Evolutionary conservation across 2,888 invertebrate species (phyloP), one percentile per base, ranked within the genome.

Genomic region (Belgica antarctica): DNA sequence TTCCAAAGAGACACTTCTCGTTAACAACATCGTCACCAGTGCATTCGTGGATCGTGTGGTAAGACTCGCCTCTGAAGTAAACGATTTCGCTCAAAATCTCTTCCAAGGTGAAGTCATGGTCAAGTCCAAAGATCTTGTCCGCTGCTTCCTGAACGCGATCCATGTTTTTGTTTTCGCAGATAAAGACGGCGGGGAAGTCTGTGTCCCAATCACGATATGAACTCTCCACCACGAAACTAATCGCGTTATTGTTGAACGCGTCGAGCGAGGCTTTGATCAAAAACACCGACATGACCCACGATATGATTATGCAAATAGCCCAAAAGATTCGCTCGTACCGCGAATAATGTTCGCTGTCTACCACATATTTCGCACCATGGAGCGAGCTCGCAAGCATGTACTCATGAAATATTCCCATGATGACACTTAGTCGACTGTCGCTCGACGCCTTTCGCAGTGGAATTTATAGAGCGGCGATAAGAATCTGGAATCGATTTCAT

Each of bases 151-250:
- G 87, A 71, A 89, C 82, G 70, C 83, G 82, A 41, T 83, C 80
- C 74, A 85, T 81, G 74, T 89, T 89, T 73, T 84, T 82, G 0
- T 79, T 80, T 77, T 89, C 89, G 76, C 91, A 92, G 15, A 91
- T 78, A 0, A 86, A 85, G n/a, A 90, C 82, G 0, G 89, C 81
- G 0, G 90, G 90, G 78, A 91, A 87, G 70, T 85, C 82, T 0
- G 89, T 88, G 73, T 87, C 81, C 89, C 90, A 90, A 71, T 88
- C 84, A 0, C 86, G 82, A 77, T 88, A 90, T 0, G 84, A 86
- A 0, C 89, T 89, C 73, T 90, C 90, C 5, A 87, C 85, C 0
- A 88, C 90, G 75, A 90, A 90, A 76, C 89, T 89, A 62, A 90
- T 88, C 1, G 90, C 86, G 74, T 83, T 85, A 66, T 81, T 79